A percentile compares a stretch with the other conserved stretches of the same genome.
phyloP scores from a whole-genome alignment of 2,888 invertebrate species.

The Tortricodes alternella region DNA sequence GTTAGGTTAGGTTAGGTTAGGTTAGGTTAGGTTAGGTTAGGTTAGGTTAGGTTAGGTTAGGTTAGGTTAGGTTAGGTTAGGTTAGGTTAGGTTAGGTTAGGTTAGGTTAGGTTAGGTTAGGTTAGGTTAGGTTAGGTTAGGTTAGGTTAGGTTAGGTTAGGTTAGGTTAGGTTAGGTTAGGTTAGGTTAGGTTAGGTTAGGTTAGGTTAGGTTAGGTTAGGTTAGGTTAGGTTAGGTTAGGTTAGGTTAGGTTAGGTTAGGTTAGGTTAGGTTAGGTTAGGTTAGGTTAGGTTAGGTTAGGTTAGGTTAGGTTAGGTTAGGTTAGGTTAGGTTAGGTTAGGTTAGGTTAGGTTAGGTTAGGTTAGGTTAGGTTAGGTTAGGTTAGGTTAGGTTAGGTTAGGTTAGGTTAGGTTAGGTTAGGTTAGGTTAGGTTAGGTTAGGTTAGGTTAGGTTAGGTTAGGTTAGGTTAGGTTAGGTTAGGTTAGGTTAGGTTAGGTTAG shows the following conservation, averaged over 20 bases:
- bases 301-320: constrained; percentile 19
- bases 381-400: constrained; percentile 31
- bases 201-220: constrained; percentile 6
- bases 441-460: constrained; percentile 29
- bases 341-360: constrained; percentile 31
- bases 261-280: constrained; percentile 19
- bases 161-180: constrained; percentile 6
- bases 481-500: constrained; percentile 33
- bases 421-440: constrained; percentile 22
- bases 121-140: constrained; percentile 6
- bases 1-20: constrained; percentile 5
- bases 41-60: neutral
- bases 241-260: constrained; percentile 18
- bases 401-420: constrained; percentile 37
- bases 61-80: neutral
- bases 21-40: constrained; percentile 1
- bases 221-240: neutral
- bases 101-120: constrained; percentile 6
- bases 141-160: constrained; percentile 6
- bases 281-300: constrained; percentile 19
- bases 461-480: constrained; percentile 32
- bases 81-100: constrained; percentile 6
- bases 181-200: constrained; percentile 6
- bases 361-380: constrained; percentile 31
- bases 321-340: constrained; percentile 19